Evolutionary conservation across 2,888 invertebrate genomes (phyloP).

Genomic region (Octodonta nipae): DNA sequence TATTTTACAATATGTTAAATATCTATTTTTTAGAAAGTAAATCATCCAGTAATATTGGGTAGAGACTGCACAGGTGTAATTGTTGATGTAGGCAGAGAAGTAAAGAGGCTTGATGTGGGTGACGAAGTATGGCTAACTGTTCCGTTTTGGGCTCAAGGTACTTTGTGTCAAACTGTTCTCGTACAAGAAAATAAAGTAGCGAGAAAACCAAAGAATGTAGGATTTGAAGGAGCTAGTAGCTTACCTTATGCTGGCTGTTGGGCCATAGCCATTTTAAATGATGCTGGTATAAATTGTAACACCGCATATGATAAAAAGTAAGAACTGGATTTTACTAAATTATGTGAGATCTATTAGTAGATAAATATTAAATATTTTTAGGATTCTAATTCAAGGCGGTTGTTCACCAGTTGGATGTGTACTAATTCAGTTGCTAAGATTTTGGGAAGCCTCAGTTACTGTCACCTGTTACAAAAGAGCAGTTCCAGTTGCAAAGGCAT

Average conservation of each 20-base stretch:
- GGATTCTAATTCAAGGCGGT: slow-evolving; percentile 44
- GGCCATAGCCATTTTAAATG: slow-evolving; percentile 41
- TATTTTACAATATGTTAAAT: too few relatives aligned
- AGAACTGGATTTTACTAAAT: too few relatives aligned
- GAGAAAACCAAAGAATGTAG: slow-evolving; percentile 39
- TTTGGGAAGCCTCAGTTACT: slow-evolving; percentile 44
- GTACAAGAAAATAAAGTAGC: slow-evolving; percentile 40
- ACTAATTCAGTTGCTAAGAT: slow-evolving; percentile 42
- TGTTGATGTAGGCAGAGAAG: slow-evolving; percentile 45
- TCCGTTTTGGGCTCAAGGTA: slow-evolving; percentile 46
- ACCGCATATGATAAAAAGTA: slow-evolving; percentile 29
- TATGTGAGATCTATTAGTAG: too few relatives aligned
- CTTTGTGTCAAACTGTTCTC: slow-evolving; percentile 42
- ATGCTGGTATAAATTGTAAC: slow-evolving; percentile 36
- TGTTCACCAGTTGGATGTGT: slow-evolving; percentile 47
- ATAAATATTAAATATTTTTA: too few relatives aligned
- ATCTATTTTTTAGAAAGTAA: too few relatives aligned
- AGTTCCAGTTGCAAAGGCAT: slow-evolving; percentile 41
- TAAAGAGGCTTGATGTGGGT: slow-evolving; percentile 45
- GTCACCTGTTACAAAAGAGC: slow-evolving; percentile 41
- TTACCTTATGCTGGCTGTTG: slow-evolving; percentile 46
- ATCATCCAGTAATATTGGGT: slow-evolving; percentile 45
- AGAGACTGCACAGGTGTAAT: slow-evolving; percentile 50
- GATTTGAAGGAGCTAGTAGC: slow-evolving; percentile 47
- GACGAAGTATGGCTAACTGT: slow-evolving; percentile 48